These are phyloP conservation scores for Drosophila infuscata DNA, from an alignment of 2,888 invertebrate species.

Conservation along the genomic window DNA sequence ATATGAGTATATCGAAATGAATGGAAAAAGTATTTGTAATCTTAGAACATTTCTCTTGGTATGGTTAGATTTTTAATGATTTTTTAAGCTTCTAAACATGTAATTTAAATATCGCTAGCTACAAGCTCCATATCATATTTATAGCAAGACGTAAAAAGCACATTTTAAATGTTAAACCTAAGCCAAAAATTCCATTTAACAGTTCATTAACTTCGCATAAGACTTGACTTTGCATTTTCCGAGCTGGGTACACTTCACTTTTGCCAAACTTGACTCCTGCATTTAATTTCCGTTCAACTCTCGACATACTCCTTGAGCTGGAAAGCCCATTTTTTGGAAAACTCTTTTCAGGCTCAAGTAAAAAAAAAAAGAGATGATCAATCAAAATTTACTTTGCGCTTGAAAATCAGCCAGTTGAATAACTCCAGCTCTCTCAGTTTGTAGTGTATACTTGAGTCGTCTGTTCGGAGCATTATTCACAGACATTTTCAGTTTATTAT, in stretches of 20 bases:
- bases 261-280: constrained; percentile 15
- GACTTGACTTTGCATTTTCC: constrained; percentile 4
- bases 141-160: background rate
- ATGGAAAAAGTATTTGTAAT: background rate
- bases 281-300: constrained; percentile 20
- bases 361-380: constrained; percentile 45
- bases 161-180: background rate
- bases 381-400: constrained; percentile 51
- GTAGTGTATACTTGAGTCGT: background rate
- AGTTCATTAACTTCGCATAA: constrained; percentile 18
- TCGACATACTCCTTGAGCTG: constrained; percentile 5
- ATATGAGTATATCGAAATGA: background rate
- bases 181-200: constrained; percentile 18
- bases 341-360: constrained; percentile 11
- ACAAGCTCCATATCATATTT: background rate
- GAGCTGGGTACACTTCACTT: background rate
- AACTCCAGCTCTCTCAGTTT: constrained; percentile 9
- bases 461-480: constrained; percentile 22
- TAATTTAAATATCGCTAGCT: background rate
- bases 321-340: background rate
- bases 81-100: background rate
- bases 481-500: constrained; percentile 31
- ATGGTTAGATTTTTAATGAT: background rate
- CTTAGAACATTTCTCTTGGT: background rate
- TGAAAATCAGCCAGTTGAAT: constrained; percentile 38